Conservation (phyloP, 2,888 invertebrate species). For the Hipparchia sbordonii region DNA sequence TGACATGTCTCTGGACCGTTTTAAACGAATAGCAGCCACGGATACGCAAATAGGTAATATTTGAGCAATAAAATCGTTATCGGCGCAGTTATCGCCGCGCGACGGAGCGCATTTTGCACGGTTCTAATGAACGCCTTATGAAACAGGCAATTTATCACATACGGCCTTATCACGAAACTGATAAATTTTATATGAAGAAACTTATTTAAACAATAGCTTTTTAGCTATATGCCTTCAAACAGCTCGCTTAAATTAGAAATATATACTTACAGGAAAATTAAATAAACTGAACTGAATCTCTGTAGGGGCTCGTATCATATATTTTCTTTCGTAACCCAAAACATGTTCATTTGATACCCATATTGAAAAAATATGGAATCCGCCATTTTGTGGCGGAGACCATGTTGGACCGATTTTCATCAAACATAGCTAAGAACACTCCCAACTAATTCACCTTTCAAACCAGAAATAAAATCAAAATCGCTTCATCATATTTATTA, state of each 20-base stretch:
- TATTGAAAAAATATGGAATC: too few relatives aligned
- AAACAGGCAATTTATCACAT: constrained; percentile 83
- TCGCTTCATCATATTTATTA: too few relatives aligned
- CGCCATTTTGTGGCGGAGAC: too few relatives aligned
- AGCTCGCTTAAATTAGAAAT: constrained; percentile 1
- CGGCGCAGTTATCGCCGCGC: constrained; percentile 75
- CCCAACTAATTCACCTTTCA: too few relatives aligned
- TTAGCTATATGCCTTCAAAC: constrained; percentile 43
- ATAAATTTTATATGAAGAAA: constrained; percentile 76
- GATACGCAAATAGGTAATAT: constrained; percentile 77
- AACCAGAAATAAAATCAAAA: too few relatives aligned
- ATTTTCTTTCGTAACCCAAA: too few relatives aligned
- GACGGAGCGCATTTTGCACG: constrained; percentile 79
- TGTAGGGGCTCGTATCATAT: too few relatives aligned
- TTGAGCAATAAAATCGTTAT: constrained; percentile 79
- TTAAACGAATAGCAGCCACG: constrained; percentile 56
- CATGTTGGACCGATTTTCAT: too few relatives aligned
- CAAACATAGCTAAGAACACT: too few relatives aligned
- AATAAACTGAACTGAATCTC: neutral
- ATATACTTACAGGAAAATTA: neutral
- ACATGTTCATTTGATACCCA: too few relatives aligned
- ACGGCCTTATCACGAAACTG: constrained; percentile 74
- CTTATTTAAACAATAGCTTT: constrained; percentile 67
- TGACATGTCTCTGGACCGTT: constrained; percentile 24
- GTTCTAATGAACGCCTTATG: constrained; percentile 82